Conservation (phyloP, 2,888 invertebrate genomes). For the Caenorhabditis sp. region DNA sequence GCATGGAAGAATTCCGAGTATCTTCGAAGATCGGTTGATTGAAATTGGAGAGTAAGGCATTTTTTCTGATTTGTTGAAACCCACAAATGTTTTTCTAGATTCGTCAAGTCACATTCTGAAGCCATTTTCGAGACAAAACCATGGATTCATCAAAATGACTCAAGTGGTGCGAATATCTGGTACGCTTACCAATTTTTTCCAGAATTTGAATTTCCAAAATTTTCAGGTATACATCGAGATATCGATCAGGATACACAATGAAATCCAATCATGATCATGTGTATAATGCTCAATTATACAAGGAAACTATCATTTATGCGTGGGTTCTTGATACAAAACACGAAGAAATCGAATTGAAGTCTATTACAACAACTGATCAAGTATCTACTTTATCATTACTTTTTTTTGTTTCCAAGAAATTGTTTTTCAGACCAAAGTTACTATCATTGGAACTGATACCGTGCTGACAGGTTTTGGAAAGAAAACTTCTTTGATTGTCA, state of each 20-base stretch:
- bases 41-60: slow-evolving; percentile 70
- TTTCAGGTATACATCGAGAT: slow-evolving; percentile 57
- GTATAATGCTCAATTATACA: slow-evolving; percentile 43
- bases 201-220: slow-evolving; percentile 6
- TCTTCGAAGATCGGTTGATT: slow-evolving; percentile 73
- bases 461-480: slow-evolving; percentile 25
- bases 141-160: slow-evolving; percentile 75
- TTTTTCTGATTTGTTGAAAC: background rate
- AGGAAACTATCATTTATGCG: slow-evolving; percentile 63
- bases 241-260: slow-evolving; percentile 33
- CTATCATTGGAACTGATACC: slow-evolving; percentile 52
- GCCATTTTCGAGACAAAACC: slow-evolving; percentile 73
- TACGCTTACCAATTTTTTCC: slow-evolving; percentile 1
- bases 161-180: slow-evolving; percentile 69
- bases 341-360: slow-evolving; percentile 41
- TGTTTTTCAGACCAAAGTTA: slow-evolving; percentile 53
- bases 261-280: slow-evolving; percentile 2
- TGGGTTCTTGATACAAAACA: slow-evolving; percentile 57
- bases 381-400: slow-evolving; percentile 21
- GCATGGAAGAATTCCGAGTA: slow-evolving; percentile 72
- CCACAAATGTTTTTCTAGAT: slow-evolving; percentile 24
- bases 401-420: background rate
- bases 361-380: slow-evolving; percentile 51
- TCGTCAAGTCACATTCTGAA: slow-evolving; percentile 72
- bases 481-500: slow-evolving; percentile 9